Conservation (phyloP, 2,797 vertebrate species). For the Melanotaenia maccullochi region DNA sequence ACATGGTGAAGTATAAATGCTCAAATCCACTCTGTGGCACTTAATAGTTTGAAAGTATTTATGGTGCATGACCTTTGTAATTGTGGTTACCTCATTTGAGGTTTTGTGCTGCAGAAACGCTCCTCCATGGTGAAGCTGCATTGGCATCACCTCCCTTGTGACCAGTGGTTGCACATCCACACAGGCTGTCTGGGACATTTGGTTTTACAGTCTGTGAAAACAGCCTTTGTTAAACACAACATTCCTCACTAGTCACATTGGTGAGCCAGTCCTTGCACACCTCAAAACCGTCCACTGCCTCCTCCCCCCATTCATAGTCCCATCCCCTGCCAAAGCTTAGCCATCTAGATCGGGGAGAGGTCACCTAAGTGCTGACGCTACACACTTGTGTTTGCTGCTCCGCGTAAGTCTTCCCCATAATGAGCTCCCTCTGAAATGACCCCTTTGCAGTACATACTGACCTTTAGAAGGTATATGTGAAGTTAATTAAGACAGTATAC, state of each 20-base stretch:
- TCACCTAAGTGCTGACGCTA: constrained; percentile 69
- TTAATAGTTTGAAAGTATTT: constrained; percentile 69
- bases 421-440: constrained; percentile 66
- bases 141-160: constrained; percentile 73
- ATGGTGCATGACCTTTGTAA: constrained; percentile 68
- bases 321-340: constrained; percentile 60
- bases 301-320: constrained; percentile 37
- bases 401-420: constrained; percentile 58
- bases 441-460: constrained; percentile 48
- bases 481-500: constrained; percentile 44
- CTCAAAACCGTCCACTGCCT: constrained; percentile 29
- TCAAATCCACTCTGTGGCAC: constrained; percentile 38
- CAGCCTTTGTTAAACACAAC: constrained; percentile 80
- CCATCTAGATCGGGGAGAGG: constrained; percentile 62
- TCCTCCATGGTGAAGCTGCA: constrained; percentile 35
- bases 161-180: constrained; percentile 75
- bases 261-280: constrained; percentile 70
- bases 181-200: constrained; percentile 73
- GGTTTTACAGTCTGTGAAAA: constrained; percentile 82
- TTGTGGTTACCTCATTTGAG: constrained; percentile 59
- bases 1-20: constrained; percentile 28
- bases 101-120: constrained; percentile 58
- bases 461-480: constrained; percentile 54
- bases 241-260: constrained; percentile 79
- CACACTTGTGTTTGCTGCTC: constrained; percentile 62